Base-by-base conservation (phyloP, 2,113 vertebrate genomes). In the Melierax canorus region DNA sequence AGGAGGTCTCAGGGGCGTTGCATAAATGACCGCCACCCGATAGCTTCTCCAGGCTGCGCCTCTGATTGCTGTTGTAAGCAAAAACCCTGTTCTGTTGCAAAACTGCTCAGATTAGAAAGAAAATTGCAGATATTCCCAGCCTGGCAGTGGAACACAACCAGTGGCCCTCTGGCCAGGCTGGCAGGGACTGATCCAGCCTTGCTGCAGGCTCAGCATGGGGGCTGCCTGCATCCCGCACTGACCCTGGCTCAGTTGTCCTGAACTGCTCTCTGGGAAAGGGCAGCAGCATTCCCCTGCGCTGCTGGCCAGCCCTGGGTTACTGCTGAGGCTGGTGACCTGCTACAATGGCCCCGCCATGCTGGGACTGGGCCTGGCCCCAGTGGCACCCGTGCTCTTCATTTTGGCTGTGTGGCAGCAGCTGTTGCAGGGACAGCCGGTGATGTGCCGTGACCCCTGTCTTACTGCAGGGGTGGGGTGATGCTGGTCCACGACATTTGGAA, bases 401-500 rank as follows among this genome's bases (percentile, higher is more conserved):
- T 34, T 39, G 64, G 38, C 55, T 81, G 58, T 68, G 19, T 0
- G 3, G 62, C 76, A 43, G 45, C 0, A 0, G 51, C 60, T 46
- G 41, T 26, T 39, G 74, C 36, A 5, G 71, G 58, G 34, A 12
- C 89, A 30, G 62, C 39, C 1, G 0, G 41, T 55, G 76, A 74
- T 5, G 0, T 13, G 48, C 62, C 1, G 4, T 62, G 68, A 51
- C 29, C 16, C 9, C 32, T 1, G 1, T 96, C 20, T 86, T 2
- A 0, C 85, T 41, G 46, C 95, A 99, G 99, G 9, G 99, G 99
- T 4, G 99, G 99, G 7, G 99, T 99, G 80, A 99, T 99, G 99
- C 97, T 99, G 96, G 97, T 99, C 75, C 99, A 99, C 5, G 97
- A 99, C 96, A 99, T 99, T 95, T 98, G 99, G 30, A 98, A 99